Evolutionary conservation across 2,888 invertebrate species (phyloP).

Genomic region (Agonopterix heracliana): DNA sequence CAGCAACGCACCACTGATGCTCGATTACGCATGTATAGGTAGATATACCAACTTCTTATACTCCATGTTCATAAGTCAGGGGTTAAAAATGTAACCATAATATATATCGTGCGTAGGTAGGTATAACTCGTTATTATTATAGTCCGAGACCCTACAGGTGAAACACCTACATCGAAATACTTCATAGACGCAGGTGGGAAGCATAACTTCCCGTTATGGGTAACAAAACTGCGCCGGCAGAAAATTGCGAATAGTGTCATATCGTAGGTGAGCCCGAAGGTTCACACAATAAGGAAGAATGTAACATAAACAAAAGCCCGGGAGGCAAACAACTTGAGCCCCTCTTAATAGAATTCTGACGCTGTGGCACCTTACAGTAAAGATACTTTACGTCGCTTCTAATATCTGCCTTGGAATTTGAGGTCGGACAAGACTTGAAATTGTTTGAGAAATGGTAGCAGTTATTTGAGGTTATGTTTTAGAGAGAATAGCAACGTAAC

Average conservation of each 20-base stretch:
- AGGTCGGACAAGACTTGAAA: too few species aligned
- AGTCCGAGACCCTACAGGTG: neutral
- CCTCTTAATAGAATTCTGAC: slow-evolving; percentile 61
- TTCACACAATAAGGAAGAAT: slow-evolving; percentile 49
- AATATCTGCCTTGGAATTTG: slow-evolving; percentile 5
- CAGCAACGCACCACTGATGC: too few species aligned
- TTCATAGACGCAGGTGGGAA: slow-evolving; percentile 50
- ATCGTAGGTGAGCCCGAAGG: slow-evolving; percentile 16
- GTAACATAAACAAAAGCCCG: slow-evolving; percentile 51
- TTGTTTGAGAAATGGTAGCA: too few species aligned
- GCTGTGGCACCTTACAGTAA: slow-evolving; percentile 41
- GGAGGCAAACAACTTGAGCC: slow-evolving; percentile 53
- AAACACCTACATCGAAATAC: slow-evolving; percentile 23
- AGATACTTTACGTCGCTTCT: slow-evolving; percentile 42
- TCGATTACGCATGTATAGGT: too few species aligned
- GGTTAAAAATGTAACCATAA: neutral
- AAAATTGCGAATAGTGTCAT: slow-evolving; percentile 52
- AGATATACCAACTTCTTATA: too few species aligned
- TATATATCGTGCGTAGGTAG: neutral
- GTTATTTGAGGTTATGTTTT: too few species aligned
- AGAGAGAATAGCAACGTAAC: too few species aligned
- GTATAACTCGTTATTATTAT: neutral
- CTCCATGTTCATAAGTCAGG: neutral
- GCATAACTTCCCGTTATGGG: slow-evolving; percentile 44
- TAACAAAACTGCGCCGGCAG: slow-evolving; percentile 29